Evolutionary conservation across 2,113 vertebrate genomes (phyloP), one percentile per base, ranked within the genome.

Genomic region (Greenwoodochromis staneri): DNA sequence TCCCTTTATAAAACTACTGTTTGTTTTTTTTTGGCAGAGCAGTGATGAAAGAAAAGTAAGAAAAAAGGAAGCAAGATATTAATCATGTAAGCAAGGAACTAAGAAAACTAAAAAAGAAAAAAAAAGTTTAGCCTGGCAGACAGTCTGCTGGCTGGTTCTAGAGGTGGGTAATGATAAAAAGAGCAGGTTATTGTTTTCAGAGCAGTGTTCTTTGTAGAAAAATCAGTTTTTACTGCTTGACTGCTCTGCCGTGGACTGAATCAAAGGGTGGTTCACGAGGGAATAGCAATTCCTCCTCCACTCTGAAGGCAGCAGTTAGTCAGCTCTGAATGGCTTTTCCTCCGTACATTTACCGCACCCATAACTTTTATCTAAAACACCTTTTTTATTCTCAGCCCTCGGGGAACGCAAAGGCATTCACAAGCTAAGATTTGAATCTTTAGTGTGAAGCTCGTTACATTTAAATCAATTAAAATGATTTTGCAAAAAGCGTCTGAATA

Each of bases 201-300:
- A 80, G 81, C 19, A 29, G 86, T 80, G 57, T 66, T 87, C 85
- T 92, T 87, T 73, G 85, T 76, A 85, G 87, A 86, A 95, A 21
- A 95, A 95, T 94, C 45, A 42, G 21, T 88, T 94, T 92, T 90
- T 81, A 57, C 69, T 90, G 93, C 92, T 90, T 92, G 90, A 80
- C 91, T 91, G 89, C 91, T 92, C 90, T 78, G 71, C 81, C 1
- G 16, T 78, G 51, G 86, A 89, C 54, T 83, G 85, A 91, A 93
- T 92, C 83, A 87, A 93, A 91, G 81, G 57, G 45, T 45, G 80
- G 82, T 91, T 92, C 90, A 88, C 11, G 14, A 91, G 76, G 84
- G 87, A 89, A 83, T 57, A 85, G 66, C 16, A 57, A 63, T 87
- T 88, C 61, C 63, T 91, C 55, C 61, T 84, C 27, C 81, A 80